These are phyloP conservation scores for Cryptus viduatorius DNA, from an alignment of 2,888 invertebrate genomes.

Conservation along the genomic window DNA sequence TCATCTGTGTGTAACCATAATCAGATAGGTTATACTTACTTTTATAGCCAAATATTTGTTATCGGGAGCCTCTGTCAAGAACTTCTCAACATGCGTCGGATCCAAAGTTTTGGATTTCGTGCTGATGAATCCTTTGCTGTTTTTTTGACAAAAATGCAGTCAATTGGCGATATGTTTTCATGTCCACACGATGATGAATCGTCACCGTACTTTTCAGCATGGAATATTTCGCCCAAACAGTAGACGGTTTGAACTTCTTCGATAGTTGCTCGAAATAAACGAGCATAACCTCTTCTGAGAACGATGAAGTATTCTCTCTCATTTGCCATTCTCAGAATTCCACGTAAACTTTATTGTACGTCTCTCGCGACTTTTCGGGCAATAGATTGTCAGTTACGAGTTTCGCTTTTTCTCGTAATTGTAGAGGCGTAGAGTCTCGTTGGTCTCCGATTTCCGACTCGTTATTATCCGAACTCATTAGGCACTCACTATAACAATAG, in stretches of 20 bases:
- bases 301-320: background rate
- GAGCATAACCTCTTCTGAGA: slow-evolving; percentile 44
- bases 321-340: slow-evolving; percentile 46
- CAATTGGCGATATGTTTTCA: slow-evolving; percentile 39
- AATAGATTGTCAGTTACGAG: slow-evolving; percentile 28
- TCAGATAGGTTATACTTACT: background rate
- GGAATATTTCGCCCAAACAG: slow-evolving; percentile 53
- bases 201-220: slow-evolving; percentile 60
- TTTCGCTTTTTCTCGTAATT: background rate
- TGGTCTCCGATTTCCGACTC: too few relatives aligned
- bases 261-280: slow-evolving; percentile 58
- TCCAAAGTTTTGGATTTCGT: slow-evolving; percentile 48
- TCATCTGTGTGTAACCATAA: too few relatives aligned
- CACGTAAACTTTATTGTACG: slow-evolving; percentile 34
- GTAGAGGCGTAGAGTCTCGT: background rate
- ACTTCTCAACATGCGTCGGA: slow-evolving; percentile 47
- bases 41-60: slow-evolving; percentile 46
- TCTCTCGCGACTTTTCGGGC: slow-evolving; percentile 39
- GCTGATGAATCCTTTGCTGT: slow-evolving; percentile 39
- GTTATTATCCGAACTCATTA: too few relatives aligned
- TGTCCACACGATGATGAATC: slow-evolving; percentile 47
- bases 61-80: slow-evolving; percentile 59
- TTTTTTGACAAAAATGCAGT: slow-evolving; percentile 28
- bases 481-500: too few relatives aligned
- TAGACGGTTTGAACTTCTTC: slow-evolving; percentile 45